phyloP scores from a whole-genome alignment of 92 coral and sea anemone species.

The Phenganax marumi region DNA sequence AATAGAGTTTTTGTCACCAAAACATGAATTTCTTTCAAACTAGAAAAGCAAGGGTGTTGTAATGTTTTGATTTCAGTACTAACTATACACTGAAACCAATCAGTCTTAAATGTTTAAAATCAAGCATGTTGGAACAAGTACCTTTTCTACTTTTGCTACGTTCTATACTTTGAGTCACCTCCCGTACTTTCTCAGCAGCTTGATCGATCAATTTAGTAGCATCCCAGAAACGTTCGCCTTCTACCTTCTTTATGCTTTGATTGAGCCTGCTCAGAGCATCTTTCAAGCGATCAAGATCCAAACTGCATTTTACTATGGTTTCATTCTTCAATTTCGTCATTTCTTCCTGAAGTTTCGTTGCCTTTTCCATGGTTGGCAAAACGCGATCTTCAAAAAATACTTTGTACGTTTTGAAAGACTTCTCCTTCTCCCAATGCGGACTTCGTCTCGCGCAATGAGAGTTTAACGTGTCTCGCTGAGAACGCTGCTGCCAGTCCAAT shows the following conservation, averaged over 20 bases:
- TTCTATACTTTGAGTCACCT: background rate
- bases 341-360: background rate
- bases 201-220: background rate
- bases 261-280: slow-evolving; percentile 14
- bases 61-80: no score
- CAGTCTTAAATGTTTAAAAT: no score
- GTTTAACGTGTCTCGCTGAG: slow-evolving; percentile 7
- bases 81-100: no score
- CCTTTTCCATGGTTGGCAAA: slow-evolving; percentile 32
- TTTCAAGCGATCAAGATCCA: slow-evolving; percentile 16
- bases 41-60: no score
- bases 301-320: background rate
- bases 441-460: slow-evolving; percentile 24
- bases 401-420: slow-evolving; percentile 51
- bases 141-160: background rate
- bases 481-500: background rate
- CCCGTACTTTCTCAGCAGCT: background rate
- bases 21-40: no score
- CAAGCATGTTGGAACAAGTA: background rate
- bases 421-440: slow-evolving; percentile 60
- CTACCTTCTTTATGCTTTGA: background rate
- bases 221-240: slow-evolving; percentile 19
- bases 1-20: no score
- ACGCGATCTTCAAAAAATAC: slow-evolving; percentile 35
- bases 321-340: slow-evolving; percentile 6